These are phyloP conservation scores for Phoxinus dragarum DNA, from an alignment of 2,797 vertebrate genomes.

Conservation along the genomic window DNA sequence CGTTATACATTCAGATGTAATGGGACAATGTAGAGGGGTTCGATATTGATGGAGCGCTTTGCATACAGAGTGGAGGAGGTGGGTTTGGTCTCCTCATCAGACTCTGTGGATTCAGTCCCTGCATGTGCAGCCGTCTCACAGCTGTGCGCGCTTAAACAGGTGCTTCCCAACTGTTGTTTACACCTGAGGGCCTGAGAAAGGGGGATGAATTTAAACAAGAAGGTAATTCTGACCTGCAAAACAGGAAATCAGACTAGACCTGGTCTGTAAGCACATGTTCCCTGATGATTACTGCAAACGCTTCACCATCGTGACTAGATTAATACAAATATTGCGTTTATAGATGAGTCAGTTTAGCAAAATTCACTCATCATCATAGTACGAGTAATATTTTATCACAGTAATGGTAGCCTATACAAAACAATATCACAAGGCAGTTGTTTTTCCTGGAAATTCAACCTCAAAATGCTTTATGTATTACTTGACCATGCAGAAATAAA, in stretches of 20 bases:
- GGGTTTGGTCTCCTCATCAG: background rate
- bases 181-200: slow-evolving; percentile 4
- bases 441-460: background rate
- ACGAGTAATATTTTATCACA: background rate
- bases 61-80: slow-evolving; percentile 10
- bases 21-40: slow-evolving; percentile 11
- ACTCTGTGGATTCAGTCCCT: slow-evolving; percentile 8
- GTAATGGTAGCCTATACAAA: background rate
- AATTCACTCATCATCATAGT: background rate
- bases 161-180: slow-evolving; percentile 27
- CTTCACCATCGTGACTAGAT: background rate
- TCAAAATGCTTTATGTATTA: background rate
- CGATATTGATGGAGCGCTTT: slow-evolving; percentile 30
- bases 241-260: background rate
- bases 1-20: slow-evolving; percentile 35
- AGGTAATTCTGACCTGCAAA: slow-evolving; percentile 7
- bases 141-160: slow-evolving; percentile 16
- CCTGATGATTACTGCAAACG: background rate
- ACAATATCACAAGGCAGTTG: background rate
- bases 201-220: slow-evolving; percentile 9
- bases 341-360: background rate
- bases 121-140: slow-evolving; percentile 1
- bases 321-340: background rate
- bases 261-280: background rate
- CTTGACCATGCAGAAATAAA: background rate